Evolutionary conservation across 37 sponge, comb jelly and placozoan species (phyloP).

Genomic region (Corticium candelabrum): DNA sequence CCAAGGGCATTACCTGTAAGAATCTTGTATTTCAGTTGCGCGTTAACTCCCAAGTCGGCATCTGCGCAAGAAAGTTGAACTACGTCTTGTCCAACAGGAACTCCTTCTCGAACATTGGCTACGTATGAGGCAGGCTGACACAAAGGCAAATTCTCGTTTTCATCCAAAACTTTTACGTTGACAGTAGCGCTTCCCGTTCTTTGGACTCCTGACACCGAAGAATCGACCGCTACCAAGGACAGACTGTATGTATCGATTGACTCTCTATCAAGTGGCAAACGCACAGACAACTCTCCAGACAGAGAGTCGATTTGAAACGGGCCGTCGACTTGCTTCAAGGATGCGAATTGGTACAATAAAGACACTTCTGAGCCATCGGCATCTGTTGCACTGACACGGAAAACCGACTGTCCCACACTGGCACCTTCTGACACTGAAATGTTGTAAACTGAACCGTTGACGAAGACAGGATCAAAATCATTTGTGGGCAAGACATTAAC

Average conservation of each 20-base stretch:
- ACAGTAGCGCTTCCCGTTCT: not conserved
- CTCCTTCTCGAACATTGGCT: not conserved
- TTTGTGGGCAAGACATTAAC: conserved; percentile 40
- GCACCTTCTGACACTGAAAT: not conserved
- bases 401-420: not conserved
- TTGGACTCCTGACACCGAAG: not conserved
- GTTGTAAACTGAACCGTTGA: conserved; percentile 2
- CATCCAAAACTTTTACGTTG: not conserved
- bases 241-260: not conserved
- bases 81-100: not conserved
- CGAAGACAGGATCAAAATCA: conserved; percentile 42
- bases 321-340: not conserved
- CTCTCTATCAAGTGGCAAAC: conserved; percentile 8
- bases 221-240: not conserved
- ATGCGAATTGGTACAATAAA: not conserved
- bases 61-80: not conserved
- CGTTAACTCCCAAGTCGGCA: not conserved
- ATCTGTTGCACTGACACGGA: not conserved
- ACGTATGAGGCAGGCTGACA: not conserved
- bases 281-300: conserved; percentile 25
- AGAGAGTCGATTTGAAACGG: not conserved
- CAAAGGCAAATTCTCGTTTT: not conserved
- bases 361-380: not conserved
- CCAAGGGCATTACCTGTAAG: not conserved
- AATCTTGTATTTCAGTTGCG: not conserved